Evolutionary conservation across 2,888 invertebrate species (phyloP).

Genomic region (Beris morrisii): DNA sequence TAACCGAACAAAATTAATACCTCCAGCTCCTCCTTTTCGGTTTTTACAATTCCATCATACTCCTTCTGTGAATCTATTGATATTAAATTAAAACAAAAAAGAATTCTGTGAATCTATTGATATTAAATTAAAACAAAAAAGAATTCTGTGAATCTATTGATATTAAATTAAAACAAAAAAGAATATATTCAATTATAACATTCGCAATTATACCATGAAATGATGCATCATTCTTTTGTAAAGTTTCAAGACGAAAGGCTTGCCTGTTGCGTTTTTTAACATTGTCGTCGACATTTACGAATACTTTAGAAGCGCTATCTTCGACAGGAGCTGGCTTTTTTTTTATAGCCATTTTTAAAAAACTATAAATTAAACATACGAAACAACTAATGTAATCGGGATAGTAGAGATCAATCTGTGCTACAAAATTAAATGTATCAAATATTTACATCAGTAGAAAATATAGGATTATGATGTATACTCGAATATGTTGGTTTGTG

Average conservation of each 20-base stretch:
- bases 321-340: not conserved
- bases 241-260: conserved; percentile 1
- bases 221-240: conserved; percentile 3
- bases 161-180: not conserved
- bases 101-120: not conserved
- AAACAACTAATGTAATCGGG: no score
- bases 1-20: no score
- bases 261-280: conserved; percentile 1
- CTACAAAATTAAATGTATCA: no score
- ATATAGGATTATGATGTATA: no score
- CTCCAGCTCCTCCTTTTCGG: not conserved
- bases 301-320: not conserved
- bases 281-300: not conserved
- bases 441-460: no score
- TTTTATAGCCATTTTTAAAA: no score
- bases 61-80: not conserved
- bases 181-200: no score
- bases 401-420: no score
- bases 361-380: no score
- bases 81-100: not conserved
- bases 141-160: not conserved
- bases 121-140: not conserved
- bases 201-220: not conserved
- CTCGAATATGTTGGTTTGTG: no score
- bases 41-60: not conserved